Percentiles rank a stretch among this genome's conserved stretches.
Conservation (phyloP, 1,140 invertebrate genomes). For the Anastrepha ludens region DNA sequence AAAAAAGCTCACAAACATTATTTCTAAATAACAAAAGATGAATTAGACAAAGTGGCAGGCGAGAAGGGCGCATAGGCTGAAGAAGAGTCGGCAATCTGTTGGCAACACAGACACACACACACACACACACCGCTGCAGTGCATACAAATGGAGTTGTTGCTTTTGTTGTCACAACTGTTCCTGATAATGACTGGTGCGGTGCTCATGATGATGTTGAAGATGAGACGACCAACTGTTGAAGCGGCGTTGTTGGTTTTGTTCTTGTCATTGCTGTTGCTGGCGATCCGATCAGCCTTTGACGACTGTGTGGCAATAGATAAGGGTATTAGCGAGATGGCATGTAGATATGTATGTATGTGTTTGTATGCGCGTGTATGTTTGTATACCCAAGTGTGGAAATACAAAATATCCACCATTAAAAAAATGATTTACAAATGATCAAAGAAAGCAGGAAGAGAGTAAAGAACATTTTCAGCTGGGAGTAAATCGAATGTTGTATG, state of each 20-base stretch:
- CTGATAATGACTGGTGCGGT: neutral
- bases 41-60: constrained; percentile 1
- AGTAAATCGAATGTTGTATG: too few species aligned
- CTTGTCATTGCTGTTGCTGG: neutral
- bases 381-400: too few species aligned
- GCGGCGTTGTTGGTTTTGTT: neutral
- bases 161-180: neutral
- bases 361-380: too few species aligned
- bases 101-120: neutral
- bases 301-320: neutral
- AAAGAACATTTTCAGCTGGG: too few species aligned
- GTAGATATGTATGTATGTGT: too few species aligned
- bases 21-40: neutral
- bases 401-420: too few species aligned
- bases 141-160: neutral
- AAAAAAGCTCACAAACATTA: neutral
- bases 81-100: neutral
- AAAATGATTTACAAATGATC: too few species aligned
- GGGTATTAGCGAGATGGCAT: neutral
- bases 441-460: too few species aligned
- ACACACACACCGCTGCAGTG: neutral
- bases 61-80: neutral
- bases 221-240: neutral
- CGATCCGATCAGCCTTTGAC: neutral
- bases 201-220: neutral